Base-by-base conservation (phyloP, 2,113 vertebrate species). In the Solea senegalensis region DNA sequence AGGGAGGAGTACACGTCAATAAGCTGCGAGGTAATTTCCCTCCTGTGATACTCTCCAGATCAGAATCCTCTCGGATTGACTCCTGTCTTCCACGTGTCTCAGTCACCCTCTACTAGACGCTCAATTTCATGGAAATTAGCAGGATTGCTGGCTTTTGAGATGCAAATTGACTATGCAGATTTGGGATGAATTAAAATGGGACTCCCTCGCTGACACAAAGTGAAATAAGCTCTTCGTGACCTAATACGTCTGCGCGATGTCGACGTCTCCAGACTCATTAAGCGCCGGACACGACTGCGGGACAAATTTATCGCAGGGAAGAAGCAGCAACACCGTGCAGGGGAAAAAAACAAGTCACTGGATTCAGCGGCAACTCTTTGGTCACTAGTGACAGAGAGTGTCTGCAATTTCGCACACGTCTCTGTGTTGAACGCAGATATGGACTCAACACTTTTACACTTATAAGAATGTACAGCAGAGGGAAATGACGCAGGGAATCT, bases 71-170 rank as follows among this genome's bases (percentile, higher is more conserved):
- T 80, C 50, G 71, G 78, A 54, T 28, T 55, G 67, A 75, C 75
- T 72, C 41, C 54, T 76, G 64, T 78, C 72, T 70, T 73, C 67
- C 69, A 56, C 68, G 83, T 74, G 52, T 70, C 80, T 14, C 52
- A 87, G 78, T 88, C 82, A 75, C 21, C 67, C 60, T 76, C 72
- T 78, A 85, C 88, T 63, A 88, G 70, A 80, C 86, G 76, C 70
- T 72, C 86, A 88, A 89, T 91, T 90, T 89, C 88, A 88, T 81
- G 85, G 89, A 88, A 90, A 91, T 90, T 89, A 90, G 85, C 86
- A 80, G 72, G 85, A 85, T 81, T 69, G 78, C 76, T 65, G 43
- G 65, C 88, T 86, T 89, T 91, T 91, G 90, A 90, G 90, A 87
- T 91, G 86, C 84, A 90, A 91, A 91, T 89, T 62, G 60, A 34